Conservation (phyloP, 2,888 invertebrate genomes). For the Celastrina argiolus region DNA sequence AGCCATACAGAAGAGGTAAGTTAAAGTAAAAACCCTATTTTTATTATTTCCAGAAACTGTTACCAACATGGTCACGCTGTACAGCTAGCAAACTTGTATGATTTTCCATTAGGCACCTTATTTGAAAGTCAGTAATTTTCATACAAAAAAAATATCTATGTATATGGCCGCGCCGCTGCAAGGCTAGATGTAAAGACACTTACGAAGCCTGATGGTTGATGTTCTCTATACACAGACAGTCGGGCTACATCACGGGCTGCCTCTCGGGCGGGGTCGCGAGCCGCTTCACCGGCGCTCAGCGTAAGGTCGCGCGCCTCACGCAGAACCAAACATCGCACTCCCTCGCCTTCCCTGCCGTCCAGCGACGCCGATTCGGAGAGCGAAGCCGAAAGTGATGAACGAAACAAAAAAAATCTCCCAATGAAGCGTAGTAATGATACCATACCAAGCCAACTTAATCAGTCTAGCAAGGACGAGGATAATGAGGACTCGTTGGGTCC, state of each 20-base stretch:
- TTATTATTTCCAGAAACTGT: too few relatives aligned
- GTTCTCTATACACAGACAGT: constrained; percentile 50
- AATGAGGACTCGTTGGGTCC: constrained; percentile 55
- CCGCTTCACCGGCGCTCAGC: constrained; percentile 83
- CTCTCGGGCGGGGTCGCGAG: constrained; percentile 80
- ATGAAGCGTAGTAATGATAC: not conserved
- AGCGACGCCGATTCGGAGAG: constrained; percentile 82
- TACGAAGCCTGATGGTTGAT: too few relatives aligned
- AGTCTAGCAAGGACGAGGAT: constrained; percentile 32
- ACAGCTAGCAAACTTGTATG: too few relatives aligned
- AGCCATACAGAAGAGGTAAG: constrained; percentile 61
- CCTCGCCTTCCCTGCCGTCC: constrained; percentile 63
- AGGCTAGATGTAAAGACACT: too few relatives aligned
- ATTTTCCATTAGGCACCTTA: too few relatives aligned
- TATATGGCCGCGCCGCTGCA: too few relatives aligned
- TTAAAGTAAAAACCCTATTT: too few relatives aligned
- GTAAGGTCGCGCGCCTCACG: constrained; percentile 83
- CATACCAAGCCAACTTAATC: not conserved
- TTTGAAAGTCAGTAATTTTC: too few relatives aligned
- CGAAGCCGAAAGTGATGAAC: constrained; percentile 52
- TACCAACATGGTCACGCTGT: too few relatives aligned
- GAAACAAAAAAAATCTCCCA: constrained; percentile 15
- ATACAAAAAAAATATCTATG: too few relatives aligned
- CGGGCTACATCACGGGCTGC: constrained; percentile 66
- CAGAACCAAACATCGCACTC: constrained; percentile 57